A percentile compares a stretch with the other conserved stretches of the same genome.
Evolutionary conservation across 2,888 invertebrate genomes (phyloP).

Genomic region (Plebejus anna): DNA sequence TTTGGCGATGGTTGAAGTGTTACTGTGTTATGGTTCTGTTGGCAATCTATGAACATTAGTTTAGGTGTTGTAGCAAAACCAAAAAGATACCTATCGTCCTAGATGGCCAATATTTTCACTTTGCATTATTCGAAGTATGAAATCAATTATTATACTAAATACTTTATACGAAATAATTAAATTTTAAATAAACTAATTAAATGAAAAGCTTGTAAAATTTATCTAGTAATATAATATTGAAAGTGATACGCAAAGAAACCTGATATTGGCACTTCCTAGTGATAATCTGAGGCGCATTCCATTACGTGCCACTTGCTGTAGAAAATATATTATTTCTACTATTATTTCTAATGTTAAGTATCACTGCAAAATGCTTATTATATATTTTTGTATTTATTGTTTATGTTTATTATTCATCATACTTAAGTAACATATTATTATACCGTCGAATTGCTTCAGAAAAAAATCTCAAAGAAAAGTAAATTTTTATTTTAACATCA

Average conservation of each 20-base stretch:
- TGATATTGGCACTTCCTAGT: constrained; percentile 53
- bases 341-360: neutral
- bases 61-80: no score
- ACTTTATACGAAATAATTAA: no score
- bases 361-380: neutral
- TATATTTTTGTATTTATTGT: no score
- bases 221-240: constrained; percentile 36
- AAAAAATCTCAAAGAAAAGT: neutral
- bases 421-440: no score
- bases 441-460: no score
- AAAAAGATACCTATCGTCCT: no score
- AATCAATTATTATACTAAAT: no score
- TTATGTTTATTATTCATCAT: no score
- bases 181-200: no score
- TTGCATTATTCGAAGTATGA: no score
- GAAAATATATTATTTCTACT: neutral
- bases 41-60: no score
- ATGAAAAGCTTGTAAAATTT: constrained; percentile 60
- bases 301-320: neutral
- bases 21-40: neutral
- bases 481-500: neutral
- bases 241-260: constrained; percentile 47
- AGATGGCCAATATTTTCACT: no score
- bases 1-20: neutral
- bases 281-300: constrained; percentile 44